Conservation (phyloP, 2,113 vertebrate species). For the Xenopus laevis region DNA sequence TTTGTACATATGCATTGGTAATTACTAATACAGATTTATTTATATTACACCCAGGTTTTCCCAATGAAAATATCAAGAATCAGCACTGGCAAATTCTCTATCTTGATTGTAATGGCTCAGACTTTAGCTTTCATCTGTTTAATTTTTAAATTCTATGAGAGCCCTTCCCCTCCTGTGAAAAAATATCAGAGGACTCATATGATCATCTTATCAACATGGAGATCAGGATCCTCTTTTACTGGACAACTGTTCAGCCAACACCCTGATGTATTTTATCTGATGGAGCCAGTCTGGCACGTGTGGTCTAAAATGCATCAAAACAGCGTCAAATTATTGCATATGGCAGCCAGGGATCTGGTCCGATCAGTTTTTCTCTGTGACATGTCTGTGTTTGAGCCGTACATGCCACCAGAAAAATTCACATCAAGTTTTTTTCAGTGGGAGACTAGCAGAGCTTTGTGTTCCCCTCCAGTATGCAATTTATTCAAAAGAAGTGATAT, state of each 20-base stretch:
- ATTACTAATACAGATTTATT: no score
- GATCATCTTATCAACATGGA: conserved; percentile 77
- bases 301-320: conserved; percentile 65
- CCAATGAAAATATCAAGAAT: conserved; percentile 44
- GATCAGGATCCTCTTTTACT: conserved; percentile 77
- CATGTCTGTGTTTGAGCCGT: conserved; percentile 77
- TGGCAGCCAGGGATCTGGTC: conserved; percentile 75
- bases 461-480: conserved; percentile 79
- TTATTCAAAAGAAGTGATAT: conserved; percentile 61
- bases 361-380: conserved; percentile 77
- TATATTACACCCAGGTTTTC: not conserved
- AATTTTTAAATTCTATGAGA: conserved; percentile 55
- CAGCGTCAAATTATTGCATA: conserved; percentile 48
- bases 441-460: conserved; percentile 83
- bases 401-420: conserved; percentile 64
- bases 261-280: conserved; percentile 77
- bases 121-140: conserved; percentile 61
- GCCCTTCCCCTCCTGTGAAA: not conserved
- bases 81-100: conserved; percentile 1
- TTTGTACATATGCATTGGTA: no score
- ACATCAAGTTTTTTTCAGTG: conserved; percentile 83
- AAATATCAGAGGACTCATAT: conserved; percentile 65
- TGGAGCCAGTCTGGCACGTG: conserved; percentile 81
- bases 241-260: conserved; percentile 83
- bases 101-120: conserved; percentile 57